These are phyloP conservation scores for Incurvaria masculella DNA, from an alignment of 2,888 invertebrate genomes.

Conservation along the genomic window DNA sequence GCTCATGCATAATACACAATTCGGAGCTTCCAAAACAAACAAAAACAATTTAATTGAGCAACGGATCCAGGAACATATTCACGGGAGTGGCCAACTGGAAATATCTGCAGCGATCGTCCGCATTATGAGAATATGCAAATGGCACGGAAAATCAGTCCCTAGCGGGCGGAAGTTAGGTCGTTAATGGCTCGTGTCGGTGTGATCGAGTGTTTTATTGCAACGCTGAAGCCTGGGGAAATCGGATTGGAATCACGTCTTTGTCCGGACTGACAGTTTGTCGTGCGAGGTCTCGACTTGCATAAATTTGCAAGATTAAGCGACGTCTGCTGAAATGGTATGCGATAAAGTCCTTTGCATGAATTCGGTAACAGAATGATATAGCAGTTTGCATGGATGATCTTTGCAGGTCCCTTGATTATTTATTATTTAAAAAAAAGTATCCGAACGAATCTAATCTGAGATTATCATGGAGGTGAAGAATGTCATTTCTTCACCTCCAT, in stretches of 20 bases:
- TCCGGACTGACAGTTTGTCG: conserved; percentile 46
- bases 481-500: too few species aligned
- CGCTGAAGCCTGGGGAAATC: conserved; percentile 43
- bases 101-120: background rate
- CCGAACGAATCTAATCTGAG: too few species aligned
- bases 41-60: background rate
- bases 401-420: too few species aligned
- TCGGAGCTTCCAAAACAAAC: too few species aligned
- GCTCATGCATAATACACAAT: too few species aligned
- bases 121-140: background rate
- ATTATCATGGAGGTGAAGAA: too few species aligned
- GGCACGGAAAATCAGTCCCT: background rate
- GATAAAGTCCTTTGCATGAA: background rate
- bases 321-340: conserved; percentile 15
- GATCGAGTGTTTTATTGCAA: conserved; percentile 24
- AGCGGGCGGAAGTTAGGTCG: background rate
- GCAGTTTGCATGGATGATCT: too few species aligned
- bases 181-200: background rate
- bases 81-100: background rate
- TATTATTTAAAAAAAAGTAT: too few species aligned
- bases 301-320: conserved; percentile 53
- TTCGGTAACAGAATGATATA: too few species aligned
- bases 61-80: background rate
- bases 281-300: conserved; percentile 49
- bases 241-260: conserved; percentile 50